These are phyloP conservation scores for Oryzias curvinotus DNA, from an alignment of 2,113 vertebrate species.

Conservation along the genomic window DNA sequence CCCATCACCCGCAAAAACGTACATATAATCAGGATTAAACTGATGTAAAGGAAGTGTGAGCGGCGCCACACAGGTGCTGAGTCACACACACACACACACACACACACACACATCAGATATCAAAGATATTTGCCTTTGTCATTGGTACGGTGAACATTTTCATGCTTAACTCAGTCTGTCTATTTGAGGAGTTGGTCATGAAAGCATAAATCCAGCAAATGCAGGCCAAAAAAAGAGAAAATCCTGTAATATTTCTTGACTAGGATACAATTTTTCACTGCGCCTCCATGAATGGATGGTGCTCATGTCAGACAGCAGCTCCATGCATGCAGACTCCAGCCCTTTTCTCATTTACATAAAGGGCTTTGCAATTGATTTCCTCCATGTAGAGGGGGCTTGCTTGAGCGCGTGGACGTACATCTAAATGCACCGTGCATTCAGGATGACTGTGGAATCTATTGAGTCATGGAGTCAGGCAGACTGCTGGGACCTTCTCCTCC, in stretches of 20 bases:
- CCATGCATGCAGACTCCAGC: constrained; percentile 13
- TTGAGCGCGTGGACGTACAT: constrained; percentile 41
- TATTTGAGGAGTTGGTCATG: not conserved
- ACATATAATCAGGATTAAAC: too few species aligned
- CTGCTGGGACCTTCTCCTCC: constrained; percentile 28
- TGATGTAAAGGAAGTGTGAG: not conserved
- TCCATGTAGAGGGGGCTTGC: constrained; percentile 42
- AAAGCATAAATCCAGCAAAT: not conserved
- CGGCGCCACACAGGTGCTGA: constrained; percentile 55
- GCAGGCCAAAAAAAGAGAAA: not conserved
- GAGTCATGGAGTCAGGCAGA: constrained; percentile 37
- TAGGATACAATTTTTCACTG: constrained; percentile 18
- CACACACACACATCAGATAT: too few species aligned
- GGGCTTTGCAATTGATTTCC: constrained; percentile 57
- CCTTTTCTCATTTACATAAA: constrained; percentile 53
- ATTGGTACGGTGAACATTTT: constrained; percentile 26
- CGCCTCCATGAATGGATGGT: constrained; percentile 13
- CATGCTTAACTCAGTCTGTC: not conserved
- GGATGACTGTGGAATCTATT: constrained; percentile 54
- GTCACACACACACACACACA: constrained; percentile 43
- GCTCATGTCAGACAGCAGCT: constrained; percentile 12
- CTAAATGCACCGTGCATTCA: constrained; percentile 56
- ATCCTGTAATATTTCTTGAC: constrained; percentile 5
- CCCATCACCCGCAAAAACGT: too few species aligned
- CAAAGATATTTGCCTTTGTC: constrained; percentile 8